These are phyloP conservation scores for Enteromius thamalakanensis DNA, from an alignment of 2,797 vertebrate genomes.

Conservation along the genomic window DNA sequence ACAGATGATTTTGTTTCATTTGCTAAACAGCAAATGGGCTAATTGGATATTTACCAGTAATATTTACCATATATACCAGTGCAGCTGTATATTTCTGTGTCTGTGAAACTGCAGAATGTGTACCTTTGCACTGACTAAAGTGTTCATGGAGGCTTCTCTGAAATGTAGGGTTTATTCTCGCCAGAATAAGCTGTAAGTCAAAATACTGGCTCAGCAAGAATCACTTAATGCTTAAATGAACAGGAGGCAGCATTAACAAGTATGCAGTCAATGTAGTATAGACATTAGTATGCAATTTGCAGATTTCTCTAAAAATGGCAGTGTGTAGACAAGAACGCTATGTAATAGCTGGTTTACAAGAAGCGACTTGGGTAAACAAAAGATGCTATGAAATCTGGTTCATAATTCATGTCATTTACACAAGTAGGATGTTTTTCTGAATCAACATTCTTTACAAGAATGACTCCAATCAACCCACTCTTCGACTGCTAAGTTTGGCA, in stretches of 20 bases:
- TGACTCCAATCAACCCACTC: not conserved
- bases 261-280: not conserved
- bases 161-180: not conserved
- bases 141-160: not conserved
- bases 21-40: not conserved
- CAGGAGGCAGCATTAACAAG: not conserved
- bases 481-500: not conserved
- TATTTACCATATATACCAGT: not conserved
- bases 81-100: not conserved
- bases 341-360: slow-evolving; percentile 4
- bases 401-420: slow-evolving; percentile 6
- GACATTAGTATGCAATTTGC: not conserved
- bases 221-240: not conserved
- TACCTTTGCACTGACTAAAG: not conserved
- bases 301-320: not conserved
- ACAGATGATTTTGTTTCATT: not conserved
- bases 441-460: slow-evolving; percentile 7
- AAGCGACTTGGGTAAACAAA: slow-evolving; percentile 9
- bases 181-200: not conserved
- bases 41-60: not conserved
- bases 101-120: not conserved
- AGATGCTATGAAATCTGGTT: not conserved
- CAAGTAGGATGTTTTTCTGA: not conserved
- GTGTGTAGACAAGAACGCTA: not conserved
- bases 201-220: slow-evolving; percentile 13